Percentiles rank a stretch among this genome's conserved stretches.
These are phyloP conservation scores for Gouania willdenowi DNA, from an alignment of 2,797 vertebrate genomes.

Conservation along the genomic window DNA sequence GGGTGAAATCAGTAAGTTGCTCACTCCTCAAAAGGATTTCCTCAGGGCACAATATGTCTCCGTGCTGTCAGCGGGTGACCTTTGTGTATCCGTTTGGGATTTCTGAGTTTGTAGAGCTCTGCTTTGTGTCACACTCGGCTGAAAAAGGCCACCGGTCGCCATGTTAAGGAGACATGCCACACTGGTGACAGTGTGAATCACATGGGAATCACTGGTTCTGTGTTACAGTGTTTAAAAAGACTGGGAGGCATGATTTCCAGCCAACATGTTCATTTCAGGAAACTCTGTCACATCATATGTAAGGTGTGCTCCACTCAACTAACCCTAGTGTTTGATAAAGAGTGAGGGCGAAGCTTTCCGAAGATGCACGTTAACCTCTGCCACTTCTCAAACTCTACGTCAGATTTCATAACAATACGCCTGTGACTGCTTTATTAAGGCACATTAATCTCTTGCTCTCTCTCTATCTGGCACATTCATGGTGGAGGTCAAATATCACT, in stretches of 20 bases:
- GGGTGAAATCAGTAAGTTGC: slow-evolving; percentile 52
- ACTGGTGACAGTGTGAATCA: slow-evolving; percentile 30
- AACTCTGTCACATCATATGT: slow-evolving; percentile 4
- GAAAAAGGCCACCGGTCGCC: slow-evolving; percentile 53
- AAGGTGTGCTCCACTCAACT: neutral
- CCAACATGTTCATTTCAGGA: slow-evolving; percentile 17
- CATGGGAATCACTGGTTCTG: slow-evolving; percentile 4
- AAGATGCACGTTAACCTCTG: slow-evolving; percentile 54
- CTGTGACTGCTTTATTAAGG: slow-evolving; percentile 57
- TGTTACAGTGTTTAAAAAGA: slow-evolving; percentile 23
- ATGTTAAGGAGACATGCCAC: slow-evolving; percentile 58
- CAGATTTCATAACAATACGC: slow-evolving; percentile 24
- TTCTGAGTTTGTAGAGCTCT: slow-evolving; percentile 53
- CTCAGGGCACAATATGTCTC: slow-evolving; percentile 63
- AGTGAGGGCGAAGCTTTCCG: slow-evolving; percentile 20
- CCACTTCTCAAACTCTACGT: slow-evolving; percentile 27
- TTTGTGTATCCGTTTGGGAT: slow-evolving; percentile 63
- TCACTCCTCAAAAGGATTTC: slow-evolving; percentile 58
- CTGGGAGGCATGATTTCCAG: slow-evolving; percentile 9
- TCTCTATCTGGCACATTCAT: slow-evolving; percentile 22
- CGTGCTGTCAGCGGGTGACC: slow-evolving; percentile 66
- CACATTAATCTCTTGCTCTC: slow-evolving; percentile 50
- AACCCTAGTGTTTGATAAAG: slow-evolving; percentile 29
- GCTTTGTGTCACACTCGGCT: slow-evolving; percentile 38
- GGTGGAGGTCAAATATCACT: slow-evolving; percentile 45